Evolutionary conservation across 2,888 invertebrate species (phyloP), one percentile per base, ranked within the genome.

Genomic region (Cantharis lateralis): DNA sequence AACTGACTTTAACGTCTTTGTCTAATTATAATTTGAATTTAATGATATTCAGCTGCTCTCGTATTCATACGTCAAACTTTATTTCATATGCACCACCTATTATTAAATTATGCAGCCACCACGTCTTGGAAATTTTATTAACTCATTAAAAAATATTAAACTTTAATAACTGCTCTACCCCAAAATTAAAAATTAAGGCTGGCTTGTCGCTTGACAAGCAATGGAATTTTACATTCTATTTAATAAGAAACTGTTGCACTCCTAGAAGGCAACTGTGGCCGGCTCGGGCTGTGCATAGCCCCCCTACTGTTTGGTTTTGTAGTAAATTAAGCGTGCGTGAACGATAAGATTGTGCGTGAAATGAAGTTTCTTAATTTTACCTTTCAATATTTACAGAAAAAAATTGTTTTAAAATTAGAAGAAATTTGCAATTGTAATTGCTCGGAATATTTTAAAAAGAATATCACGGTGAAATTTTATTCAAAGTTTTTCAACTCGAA

Each of bases 401-500:
- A 66, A 24, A 18, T 66, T 66, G 24, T 66, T 66, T 20, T 20
- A 66, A 66, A 20, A 20, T 66, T 63, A 20, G 10, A 15, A 66
- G 24, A 66, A 64, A 75, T 75, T 75, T 70, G 74, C 74, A 75
- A 75, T 70, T 75, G 74, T 75, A 75, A 75, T 75, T 64, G 18
- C 5, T 15, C 15, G 18, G 70, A 70, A 75, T 70, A 70, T 71
- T 71, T 18, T 24, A 20, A 66, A 70, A 70, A 70, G 74, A 18
- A 70, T 75, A 75, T 75, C 70, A 77, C 70, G 66, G 66, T 68
- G 48, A 48, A 70, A 77, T 76, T 61, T 70, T 72, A 72, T 77
- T 77, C 71, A 71, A 73, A 72, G 69, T 68, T 71, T 71, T 74
- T 71, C 64, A 66, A 66, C 10, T 66, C 48, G n/a, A 48, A 48